Evolutionary conservation across 2,113 vertebrate species (phyloP), one percentile per base, ranked within the genome.

Genomic region (Morone saxatilis): DNA sequence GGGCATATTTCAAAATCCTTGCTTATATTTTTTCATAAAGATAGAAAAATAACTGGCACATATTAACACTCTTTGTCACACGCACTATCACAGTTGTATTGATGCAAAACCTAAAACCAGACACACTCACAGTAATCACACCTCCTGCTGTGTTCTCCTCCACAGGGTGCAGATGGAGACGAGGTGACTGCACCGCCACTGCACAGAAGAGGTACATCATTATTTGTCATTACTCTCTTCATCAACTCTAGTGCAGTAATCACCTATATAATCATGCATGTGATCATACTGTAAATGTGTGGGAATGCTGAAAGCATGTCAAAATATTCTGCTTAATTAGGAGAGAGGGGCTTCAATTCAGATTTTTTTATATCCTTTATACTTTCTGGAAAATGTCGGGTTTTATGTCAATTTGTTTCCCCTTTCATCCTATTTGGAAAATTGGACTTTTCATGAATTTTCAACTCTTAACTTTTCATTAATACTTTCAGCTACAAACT

Each of bases 101-200:
- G 59, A 22, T 4, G 20, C 38, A 12, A 61, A 48, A 1, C 19
- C 57, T 5, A 1, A 22, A 6, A 57, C 50, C 2, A 36, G 5
- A 13, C 17, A 0, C 38, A 16, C 31, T 31, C 22, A 6, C 25
- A 71, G 38, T 78, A 59, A 86, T 41, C 40, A 7, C 9, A 8
- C 38, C 31, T 54, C 22, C 47, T 73, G 69, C 67, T 78, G 40
- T 86, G 71, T 84, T 6, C 22, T 75, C 78, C 12, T 81, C 59
- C 48, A 0, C 89, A 96, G 96, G 94, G 89, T 7, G 84, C 86
- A 25, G 95, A 96, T 47, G 94, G 93, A 67, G 94, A 95, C 1
- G 94, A 95, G 67, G 82, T 84, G 65, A 73, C 50, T 7, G 66
- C 70, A 0, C 84, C 81, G 6, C 89, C 88, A 0, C 86, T 85